Evolutionary conservation across 2,888 invertebrate genomes (phyloP).

Genomic region (Cosmopolites sordidus): DNA sequence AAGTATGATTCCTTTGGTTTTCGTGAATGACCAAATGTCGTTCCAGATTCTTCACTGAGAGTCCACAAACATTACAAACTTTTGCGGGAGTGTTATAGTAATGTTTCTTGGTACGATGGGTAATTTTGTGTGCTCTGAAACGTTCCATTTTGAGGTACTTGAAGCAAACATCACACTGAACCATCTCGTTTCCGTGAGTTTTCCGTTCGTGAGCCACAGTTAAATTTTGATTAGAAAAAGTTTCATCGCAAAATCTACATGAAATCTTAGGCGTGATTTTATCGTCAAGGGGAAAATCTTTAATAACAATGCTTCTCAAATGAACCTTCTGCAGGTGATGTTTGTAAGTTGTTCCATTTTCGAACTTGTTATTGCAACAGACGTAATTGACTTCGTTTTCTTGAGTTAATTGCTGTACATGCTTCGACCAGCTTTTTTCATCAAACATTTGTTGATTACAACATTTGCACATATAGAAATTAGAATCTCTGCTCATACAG

Average conservation of each 20-base stretch:
- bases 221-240: conserved; percentile 32
- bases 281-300: background rate
- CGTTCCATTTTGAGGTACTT: conserved; percentile 11
- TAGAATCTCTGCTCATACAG: background rate
- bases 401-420: background rate
- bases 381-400: background rate
- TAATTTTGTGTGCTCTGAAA: conserved; percentile 20
- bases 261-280: conserved; percentile 4
- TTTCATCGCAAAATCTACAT: conserved; percentile 40
- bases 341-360: conserved; percentile 1
- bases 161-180: conserved; percentile 10
- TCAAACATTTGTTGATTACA: conserved; percentile 4
- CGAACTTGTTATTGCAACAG: background rate
- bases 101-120: conserved; percentile 14
- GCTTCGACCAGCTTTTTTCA: background rate
- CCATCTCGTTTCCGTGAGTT: conserved; percentile 25
- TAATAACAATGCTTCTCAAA: background rate
- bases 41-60: conserved; percentile 24
- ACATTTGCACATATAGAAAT: conserved; percentile 1
- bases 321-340: conserved; percentile 6
- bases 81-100: conserved; percentile 17
- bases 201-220: conserved; percentile 30
- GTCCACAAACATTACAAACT: conserved; percentile 20
- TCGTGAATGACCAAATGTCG: conserved; percentile 40
- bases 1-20: conserved; percentile 49